Base-by-base conservation (phyloP, 2,888 invertebrate species). In the Hesperia comma region DNA sequence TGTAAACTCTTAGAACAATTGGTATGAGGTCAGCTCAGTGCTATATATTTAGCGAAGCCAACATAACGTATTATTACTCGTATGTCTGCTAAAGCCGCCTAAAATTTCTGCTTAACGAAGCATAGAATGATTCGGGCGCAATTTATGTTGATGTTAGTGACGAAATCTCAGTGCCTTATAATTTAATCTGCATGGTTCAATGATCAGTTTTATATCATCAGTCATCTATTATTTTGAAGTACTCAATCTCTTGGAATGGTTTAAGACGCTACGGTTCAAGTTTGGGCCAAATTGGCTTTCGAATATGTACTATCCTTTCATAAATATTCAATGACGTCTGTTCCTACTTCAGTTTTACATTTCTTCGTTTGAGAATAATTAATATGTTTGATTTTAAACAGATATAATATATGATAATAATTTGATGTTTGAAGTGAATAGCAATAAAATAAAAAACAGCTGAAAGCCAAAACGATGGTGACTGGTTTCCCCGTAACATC, bases 151-250 rank as follows among this genome's bases (percentile, higher is more conserved):
- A 17, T 54, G n/a, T 17, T 37, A 19, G 37, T 41, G 54, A 54
- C 37, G 54, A 32, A 64, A 64, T 58, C 64, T 46, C 12, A 12
- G 43, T 55, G 5, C 54, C 43, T 53, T 53, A 66, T 66, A 53
- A 55, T 66, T 66, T 66, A 21, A 66, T 66, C 46, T 55, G 14
- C 41, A 66, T 41, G 60, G 32, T 55, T 46, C 60, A 55, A 12
- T 60, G 33, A 46, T 19, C 46, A 19, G 60, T 55, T 60, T 54
- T 61, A 66, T 54, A 55, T 60, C 43, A 43, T 61, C 54, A 46
- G 21, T n/a, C 26, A 51, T 26, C 4, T 14, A 51, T 51, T 26
- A 21, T 21, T 58, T 61, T 21, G 66, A 8, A 19, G 21, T 19
- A 66, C 21, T 54, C 21, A 46, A 66, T 61, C 54, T 46, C 10